Evolutionary conservation across 2,797 vertebrate species (phyloP).

Genomic region (Scolopax rusticola): DNA sequence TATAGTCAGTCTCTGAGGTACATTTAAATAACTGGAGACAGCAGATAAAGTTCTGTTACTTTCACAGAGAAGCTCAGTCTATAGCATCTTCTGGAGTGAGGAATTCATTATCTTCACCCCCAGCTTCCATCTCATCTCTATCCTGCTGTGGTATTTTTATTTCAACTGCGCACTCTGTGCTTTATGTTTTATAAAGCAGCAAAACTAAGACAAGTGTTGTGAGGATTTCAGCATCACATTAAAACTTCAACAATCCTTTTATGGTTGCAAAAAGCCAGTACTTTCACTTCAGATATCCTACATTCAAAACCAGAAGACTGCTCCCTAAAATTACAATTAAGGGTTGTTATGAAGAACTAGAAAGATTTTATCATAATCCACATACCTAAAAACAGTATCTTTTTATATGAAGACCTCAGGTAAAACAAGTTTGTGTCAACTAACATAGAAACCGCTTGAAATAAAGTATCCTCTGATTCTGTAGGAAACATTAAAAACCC

Average conservation of each 20-base stretch:
- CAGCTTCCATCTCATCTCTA: not conserved
- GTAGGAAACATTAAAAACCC: not conserved
- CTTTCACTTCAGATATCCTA: not conserved
- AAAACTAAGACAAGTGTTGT: not conserved
- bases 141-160: not conserved
- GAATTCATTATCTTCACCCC: not conserved
- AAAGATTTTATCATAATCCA: not conserved
- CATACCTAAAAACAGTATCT: not conserved
- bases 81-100: not conserved
- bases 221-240: not conserved
- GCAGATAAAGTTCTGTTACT: not conserved
- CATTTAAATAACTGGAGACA: not conserved
- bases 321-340: not conserved
- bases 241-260: not conserved
- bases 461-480: not conserved
- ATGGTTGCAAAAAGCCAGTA: not conserved
- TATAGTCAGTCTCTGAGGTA: not conserved
- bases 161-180: not conserved
- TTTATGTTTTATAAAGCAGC: not conserved
- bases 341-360: not conserved
- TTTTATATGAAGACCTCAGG: not conserved
- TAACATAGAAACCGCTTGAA: not conserved
- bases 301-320: not conserved
- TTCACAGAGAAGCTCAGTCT: not conserved
- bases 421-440: not conserved